phyloP scores from a whole-genome alignment of 2,888 invertebrate species.

The Thera britannica region DNA sequence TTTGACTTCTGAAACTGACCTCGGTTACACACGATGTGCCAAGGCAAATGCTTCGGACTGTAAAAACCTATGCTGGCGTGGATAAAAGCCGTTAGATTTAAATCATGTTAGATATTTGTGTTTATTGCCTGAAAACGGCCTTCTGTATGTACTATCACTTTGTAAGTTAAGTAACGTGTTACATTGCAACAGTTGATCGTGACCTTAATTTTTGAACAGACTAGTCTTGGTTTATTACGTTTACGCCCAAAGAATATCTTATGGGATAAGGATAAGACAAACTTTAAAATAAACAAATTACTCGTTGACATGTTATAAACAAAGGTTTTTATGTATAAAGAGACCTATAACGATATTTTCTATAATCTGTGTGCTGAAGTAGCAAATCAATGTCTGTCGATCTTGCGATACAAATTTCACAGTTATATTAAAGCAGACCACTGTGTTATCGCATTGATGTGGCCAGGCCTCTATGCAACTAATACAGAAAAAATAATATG shows the following conservation, averaged over 20 bases:
- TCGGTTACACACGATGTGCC: conserved; percentile 11
- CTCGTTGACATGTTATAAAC: background rate
- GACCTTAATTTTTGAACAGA: conserved; percentile 28
- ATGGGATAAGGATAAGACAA: conserved; percentile 16
- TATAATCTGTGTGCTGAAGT: too few relatives aligned
- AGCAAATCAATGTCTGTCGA: too few relatives aligned
- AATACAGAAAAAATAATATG: too few relatives aligned
- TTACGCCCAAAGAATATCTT: conserved; percentile 27
- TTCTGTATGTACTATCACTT: conserved; percentile 33
- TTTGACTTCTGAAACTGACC: background rate
- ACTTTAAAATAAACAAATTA: conserved; percentile 7
- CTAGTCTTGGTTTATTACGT: conserved; percentile 19
- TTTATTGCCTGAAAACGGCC: conserved; percentile 34
- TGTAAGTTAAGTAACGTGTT: conserved; percentile 14
- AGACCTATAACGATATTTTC: too few relatives aligned
- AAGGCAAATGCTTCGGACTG: conserved; percentile 1
- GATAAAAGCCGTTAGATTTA: conserved; percentile 35
- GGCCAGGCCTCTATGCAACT: too few relatives aligned
- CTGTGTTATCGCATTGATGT: too few relatives aligned
- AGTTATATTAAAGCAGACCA: too few relatives aligned
- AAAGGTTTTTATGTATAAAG: too few relatives aligned
- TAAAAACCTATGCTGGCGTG: conserved; percentile 30
- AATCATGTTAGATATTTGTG: conserved; percentile 27
- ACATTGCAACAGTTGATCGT: conserved; percentile 24
- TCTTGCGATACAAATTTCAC: too few relatives aligned